Evolutionary conservation across 2,797 vertebrate species (phyloP).

Genomic region (Pangasius krempfi): DNA sequence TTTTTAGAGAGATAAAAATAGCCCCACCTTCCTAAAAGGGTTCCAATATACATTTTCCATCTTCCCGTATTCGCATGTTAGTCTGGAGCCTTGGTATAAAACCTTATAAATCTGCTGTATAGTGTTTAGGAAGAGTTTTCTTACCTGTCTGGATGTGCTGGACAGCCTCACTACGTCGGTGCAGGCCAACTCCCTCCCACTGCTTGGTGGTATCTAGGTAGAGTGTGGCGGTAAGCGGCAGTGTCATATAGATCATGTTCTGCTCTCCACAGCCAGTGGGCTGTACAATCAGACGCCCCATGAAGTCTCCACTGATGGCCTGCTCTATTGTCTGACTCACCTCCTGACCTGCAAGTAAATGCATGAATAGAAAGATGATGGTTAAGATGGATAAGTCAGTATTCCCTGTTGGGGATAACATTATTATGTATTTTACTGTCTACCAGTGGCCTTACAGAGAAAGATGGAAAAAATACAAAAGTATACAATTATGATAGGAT

Average conservation of each 20-base stretch:
- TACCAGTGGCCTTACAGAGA: not conserved
- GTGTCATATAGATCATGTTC: constrained; percentile 82
- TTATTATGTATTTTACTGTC: not conserved
- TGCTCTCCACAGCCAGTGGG: constrained; percentile 85
- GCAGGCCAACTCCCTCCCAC: constrained; percentile 79
- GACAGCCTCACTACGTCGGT: constrained; percentile 70
- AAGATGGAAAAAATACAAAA: too few species aligned
- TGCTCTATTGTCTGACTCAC: constrained; percentile 76
- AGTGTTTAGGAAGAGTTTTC: not conserved
- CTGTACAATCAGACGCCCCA: constrained; percentile 79
- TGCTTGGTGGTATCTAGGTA: constrained; percentile 85
- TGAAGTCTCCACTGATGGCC: constrained; percentile 72
- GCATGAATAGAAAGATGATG: not conserved
- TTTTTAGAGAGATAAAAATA: too few species aligned
- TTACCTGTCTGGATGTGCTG: constrained; percentile 79
- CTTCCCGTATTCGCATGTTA: too few species aligned
- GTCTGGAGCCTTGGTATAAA: not conserved
- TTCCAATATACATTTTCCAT: too few species aligned
- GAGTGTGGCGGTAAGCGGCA: constrained; percentile 81
- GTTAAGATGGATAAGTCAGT: too few species aligned
- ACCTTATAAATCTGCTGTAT: not conserved
- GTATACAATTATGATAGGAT: too few species aligned
- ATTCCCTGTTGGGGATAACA: not conserved
- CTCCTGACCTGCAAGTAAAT: constrained; percentile 55
- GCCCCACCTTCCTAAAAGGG: too few species aligned